Evolutionary conservation across 1,140 invertebrate genomes (phyloP).

Genomic region (Eurosta solidaginis): DNA sequence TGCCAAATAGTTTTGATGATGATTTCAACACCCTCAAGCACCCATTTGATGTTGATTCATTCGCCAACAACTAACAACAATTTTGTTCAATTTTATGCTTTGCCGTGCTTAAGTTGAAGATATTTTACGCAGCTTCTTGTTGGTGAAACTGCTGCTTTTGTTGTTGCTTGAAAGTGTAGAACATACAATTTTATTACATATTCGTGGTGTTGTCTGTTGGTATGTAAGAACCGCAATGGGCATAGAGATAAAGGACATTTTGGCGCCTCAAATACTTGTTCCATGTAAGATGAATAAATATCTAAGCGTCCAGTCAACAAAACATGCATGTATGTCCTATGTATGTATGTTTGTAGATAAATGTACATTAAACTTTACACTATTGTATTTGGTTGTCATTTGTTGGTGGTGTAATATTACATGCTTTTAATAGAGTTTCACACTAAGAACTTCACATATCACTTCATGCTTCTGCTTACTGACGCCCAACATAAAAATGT

Average conservation of each 20-base stretch:
- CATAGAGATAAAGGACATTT: neutral
- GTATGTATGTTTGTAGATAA: neutral
- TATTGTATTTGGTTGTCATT: neutral
- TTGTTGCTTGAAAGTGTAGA: neutral
- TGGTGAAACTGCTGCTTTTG: neutral
- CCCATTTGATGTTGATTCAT: neutral
- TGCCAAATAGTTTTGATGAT: neutral
- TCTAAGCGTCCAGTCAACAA: neutral
- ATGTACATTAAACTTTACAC: neutral
- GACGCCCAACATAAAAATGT: neutral
- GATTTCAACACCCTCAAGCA: neutral
- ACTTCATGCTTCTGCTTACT: too few species aligned
- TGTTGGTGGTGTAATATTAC: conserved; percentile 33
- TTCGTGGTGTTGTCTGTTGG: neutral
- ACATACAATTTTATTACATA: conserved; percentile 22
- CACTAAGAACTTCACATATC: neutral
- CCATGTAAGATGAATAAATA: neutral
- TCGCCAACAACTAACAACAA: neutral
- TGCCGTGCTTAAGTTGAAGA: neutral
- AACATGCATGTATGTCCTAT: too few species aligned
- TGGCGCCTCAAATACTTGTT: conserved; percentile 8
- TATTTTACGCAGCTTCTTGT: neutral
- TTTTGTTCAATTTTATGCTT: neutral
- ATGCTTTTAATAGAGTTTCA: conserved; percentile 31
- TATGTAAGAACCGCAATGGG: neutral